These are phyloP conservation scores for Odocoileus hemionus DNA, from an alignment of 2,113 vertebrate species.

Conservation along the genomic window DNA sequence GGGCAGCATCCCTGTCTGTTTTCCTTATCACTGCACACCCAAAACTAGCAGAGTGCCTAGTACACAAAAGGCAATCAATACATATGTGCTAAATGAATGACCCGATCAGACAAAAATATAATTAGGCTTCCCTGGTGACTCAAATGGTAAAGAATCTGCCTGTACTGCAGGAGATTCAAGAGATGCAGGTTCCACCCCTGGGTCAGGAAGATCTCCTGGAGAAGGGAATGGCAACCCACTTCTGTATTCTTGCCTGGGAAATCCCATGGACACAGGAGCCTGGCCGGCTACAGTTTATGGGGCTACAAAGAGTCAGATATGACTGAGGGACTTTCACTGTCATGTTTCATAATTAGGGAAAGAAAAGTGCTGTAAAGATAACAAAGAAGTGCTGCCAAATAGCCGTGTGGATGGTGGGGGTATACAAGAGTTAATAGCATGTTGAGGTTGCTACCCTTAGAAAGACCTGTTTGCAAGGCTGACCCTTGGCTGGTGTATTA, in stretches of 20 bases:
- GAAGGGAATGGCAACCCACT: not conserved
- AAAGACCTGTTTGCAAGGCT: not conserved
- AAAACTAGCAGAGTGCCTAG: not conserved
- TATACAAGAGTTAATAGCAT: not conserved
- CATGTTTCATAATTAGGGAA: not conserved
- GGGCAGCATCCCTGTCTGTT: not conserved
- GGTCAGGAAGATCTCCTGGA: not conserved
- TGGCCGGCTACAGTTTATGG: not conserved
- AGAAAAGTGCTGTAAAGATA: not conserved
- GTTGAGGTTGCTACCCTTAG: not conserved
- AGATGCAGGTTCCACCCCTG: not conserved
- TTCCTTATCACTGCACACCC: not conserved
- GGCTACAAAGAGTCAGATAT: not conserved
- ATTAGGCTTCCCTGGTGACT: not conserved
- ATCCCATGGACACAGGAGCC: not conserved
- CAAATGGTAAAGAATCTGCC: not conserved
- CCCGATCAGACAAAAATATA: not conserved
- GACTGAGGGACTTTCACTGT: not conserved
- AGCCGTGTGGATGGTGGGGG: rapidly evolving
- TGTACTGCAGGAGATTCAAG: not conserved
- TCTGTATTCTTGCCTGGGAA: not conserved
- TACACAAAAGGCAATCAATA: not conserved
- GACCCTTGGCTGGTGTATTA: not conserved
- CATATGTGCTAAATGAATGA: not conserved
- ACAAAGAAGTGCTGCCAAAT: rapidly evolving